Conservation (phyloP, 2,113 vertebrate genomes). For the Dicrurus megarhynchus region DNA sequence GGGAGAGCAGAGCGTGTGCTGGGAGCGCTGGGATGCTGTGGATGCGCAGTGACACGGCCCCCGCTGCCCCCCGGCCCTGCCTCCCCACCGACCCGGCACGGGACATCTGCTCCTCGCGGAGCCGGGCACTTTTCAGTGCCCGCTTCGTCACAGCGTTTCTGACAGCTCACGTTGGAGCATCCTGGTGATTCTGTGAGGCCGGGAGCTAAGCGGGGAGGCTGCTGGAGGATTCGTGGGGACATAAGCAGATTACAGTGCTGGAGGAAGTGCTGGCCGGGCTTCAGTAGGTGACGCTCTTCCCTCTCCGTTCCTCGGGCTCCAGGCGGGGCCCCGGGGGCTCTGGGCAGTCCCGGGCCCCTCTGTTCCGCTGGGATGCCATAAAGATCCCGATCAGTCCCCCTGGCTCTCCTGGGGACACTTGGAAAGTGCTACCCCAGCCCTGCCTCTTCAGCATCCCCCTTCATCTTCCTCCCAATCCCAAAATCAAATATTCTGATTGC, state of each 20-base stretch:
- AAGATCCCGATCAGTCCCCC: rapidly evolving
- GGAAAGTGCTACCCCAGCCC: neutral
- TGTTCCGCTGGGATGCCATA: rapidly evolving
- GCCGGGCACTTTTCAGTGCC: rapidly evolving
- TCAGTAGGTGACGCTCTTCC: constrained; percentile 20
- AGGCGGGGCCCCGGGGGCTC: neutral
- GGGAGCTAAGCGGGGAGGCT: neutral
- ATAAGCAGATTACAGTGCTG: neutral
- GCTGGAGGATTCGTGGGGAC: neutral
- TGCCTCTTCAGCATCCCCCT: neutral
- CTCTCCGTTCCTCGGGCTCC: neutral
- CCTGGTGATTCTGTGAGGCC: neutral
- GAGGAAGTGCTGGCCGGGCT: neutral
- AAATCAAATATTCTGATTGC: neutral
- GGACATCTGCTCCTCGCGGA: rapidly evolving
- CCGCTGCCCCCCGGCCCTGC: neutral
- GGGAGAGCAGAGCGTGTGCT: neutral
- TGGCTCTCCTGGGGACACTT: neutral
- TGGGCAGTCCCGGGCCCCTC: neutral
- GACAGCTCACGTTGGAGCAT: neutral
- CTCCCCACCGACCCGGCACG: rapidly evolving
- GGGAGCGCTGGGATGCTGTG: neutral
- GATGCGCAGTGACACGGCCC: neutral
- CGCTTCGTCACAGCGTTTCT: rapidly evolving
- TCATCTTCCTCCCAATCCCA: neutral